Conservation (phyloP, 2,888 invertebrate genomes). For the Tetranychus piercei region DNA sequence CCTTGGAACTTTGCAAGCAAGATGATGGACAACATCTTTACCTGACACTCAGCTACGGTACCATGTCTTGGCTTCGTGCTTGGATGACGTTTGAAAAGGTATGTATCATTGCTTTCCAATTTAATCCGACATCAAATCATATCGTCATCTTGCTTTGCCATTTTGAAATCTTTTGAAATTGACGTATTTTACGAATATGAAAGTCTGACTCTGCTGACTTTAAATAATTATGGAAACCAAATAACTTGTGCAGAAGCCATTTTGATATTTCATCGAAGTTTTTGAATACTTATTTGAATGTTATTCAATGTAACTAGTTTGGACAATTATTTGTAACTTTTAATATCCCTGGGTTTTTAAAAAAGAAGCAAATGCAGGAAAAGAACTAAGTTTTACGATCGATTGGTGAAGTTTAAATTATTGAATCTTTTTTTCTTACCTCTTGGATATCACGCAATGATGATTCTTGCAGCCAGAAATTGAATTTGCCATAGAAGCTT, state of each 20-base stretch:
- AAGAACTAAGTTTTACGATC: not conserved
- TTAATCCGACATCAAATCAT: not conserved
- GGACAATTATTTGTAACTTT: too few relatives aligned
- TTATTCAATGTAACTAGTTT: too few relatives aligned
- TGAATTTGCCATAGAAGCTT: not conserved
- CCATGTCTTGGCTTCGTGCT: constrained; percentile 9
- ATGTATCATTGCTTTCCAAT: not conserved
- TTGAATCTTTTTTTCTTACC: not conserved
- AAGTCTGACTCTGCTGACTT: too few relatives aligned
- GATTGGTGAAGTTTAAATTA: not conserved
- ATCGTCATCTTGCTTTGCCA: too few relatives aligned
- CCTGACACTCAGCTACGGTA: not conserved
- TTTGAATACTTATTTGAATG: too few relatives aligned
- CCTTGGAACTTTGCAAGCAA: not conserved
- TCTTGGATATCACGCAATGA: not conserved
- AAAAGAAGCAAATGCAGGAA: too few relatives aligned
- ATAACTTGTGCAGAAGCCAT: too few relatives aligned
- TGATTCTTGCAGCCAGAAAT: not conserved
- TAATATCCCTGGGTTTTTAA: too few relatives aligned
- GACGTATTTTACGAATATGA: too few relatives aligned
- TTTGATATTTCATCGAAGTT: too few relatives aligned
- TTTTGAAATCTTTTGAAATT: too few relatives aligned
- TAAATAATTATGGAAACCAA: too few relatives aligned
- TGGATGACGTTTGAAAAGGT: constrained; percentile 11
- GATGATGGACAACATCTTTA: not conserved